phyloP scores from a whole-genome alignment of 2,797 vertebrate genomes.

The Philypnodon macrostomus region DNA sequence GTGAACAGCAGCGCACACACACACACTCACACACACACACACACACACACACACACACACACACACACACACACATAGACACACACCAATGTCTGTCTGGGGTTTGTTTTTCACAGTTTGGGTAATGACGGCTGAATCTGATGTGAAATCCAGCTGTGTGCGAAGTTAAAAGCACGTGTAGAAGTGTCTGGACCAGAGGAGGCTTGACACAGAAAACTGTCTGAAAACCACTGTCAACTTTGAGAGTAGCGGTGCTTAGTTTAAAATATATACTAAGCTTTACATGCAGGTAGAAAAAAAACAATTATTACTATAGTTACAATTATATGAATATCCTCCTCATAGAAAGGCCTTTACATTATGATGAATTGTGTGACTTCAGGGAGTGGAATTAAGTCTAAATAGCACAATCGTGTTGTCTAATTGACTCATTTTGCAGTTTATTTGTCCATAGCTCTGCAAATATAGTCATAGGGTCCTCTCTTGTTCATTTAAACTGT shows the following conservation, averaged over 20 bases:
- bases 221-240: conserved; percentile 26
- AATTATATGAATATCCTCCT: no score
- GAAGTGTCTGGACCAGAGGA: conserved; percentile 29
- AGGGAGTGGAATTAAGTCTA: no score
- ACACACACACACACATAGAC: conserved; percentile 48
- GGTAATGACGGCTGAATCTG: conserved; percentile 69
- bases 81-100: no score
- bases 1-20: conserved; percentile 31
- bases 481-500: no score
- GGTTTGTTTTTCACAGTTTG: conserved; percentile 77
- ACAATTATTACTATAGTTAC: no score
- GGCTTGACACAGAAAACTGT: conserved; percentile 44
- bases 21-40: conserved; percentile 46
- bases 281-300: neutral
- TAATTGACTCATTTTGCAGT: no score
- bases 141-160: conserved; percentile 74
- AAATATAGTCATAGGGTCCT: no score
- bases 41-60: conserved; percentile 20
- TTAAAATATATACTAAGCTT: neutral
- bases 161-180: conserved; percentile 49
- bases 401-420: no score
- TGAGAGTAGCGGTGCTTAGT: conserved; percentile 3
- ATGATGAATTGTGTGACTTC: no score
- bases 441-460: no score
- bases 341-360: no score